A percentile compares a stretch with the other conserved stretches of the same genome.
phyloP scores from a whole-genome alignment of 2,888 invertebrate genomes.

The Erebia palarica region DNA sequence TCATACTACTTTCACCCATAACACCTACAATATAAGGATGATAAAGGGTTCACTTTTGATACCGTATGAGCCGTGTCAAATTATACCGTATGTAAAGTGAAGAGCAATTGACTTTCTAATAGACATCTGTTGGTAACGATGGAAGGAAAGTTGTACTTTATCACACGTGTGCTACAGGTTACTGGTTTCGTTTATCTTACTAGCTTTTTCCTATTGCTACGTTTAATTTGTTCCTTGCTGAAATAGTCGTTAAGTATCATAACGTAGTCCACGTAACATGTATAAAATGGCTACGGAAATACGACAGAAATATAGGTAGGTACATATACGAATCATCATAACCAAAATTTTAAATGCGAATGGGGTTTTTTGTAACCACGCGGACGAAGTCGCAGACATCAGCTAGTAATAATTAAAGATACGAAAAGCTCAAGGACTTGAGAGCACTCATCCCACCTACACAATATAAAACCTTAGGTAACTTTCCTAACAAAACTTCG shows the following conservation, averaged over 20 bases:
- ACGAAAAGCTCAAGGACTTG: no score
- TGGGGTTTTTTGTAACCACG: no score
- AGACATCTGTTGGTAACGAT: slow-evolving; percentile 19
- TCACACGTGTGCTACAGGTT: background rate
- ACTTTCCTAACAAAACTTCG: background rate
- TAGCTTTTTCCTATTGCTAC: background rate
- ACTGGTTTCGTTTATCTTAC: background rate
- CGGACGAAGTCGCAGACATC: no score
- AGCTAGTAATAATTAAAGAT: no score
- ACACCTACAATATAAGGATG: background rate
- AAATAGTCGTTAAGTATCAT: no score
- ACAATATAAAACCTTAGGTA: background rate
- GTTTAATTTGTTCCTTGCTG: background rate
- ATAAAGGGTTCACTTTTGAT: background rate
- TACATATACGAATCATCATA: no score
- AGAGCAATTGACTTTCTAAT: slow-evolving; percentile 22
- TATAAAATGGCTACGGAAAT: no score
- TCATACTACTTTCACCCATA: slow-evolving; percentile 1
- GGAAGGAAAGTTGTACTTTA: background rate
- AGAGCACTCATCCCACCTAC: no score
- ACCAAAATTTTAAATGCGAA: no score
- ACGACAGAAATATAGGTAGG: no score
- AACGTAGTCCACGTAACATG: no score
- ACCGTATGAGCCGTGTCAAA: slow-evolving; percentile 14
- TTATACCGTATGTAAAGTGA: slow-evolving; percentile 22